Base-by-base conservation (phyloP, 2,113 vertebrate genomes). In the Odocoileus hemionus region DNA sequence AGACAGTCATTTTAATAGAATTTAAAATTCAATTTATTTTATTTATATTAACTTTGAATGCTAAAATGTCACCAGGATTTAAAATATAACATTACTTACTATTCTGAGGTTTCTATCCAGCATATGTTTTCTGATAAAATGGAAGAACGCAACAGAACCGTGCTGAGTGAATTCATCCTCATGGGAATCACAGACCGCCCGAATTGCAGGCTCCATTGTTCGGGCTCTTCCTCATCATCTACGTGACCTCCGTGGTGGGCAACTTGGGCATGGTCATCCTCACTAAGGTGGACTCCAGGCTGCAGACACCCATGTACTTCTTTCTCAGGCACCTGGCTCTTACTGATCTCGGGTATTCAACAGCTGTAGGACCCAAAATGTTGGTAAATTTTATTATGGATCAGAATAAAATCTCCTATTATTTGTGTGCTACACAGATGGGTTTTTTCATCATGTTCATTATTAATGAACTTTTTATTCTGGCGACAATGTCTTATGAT, bases 261-360 rank as follows among this genome's bases (percentile, higher is more conserved):
- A 97, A 95, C 15, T 2, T 95, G 52, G 95, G 95, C 45, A 82
- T 97, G 97, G 43, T 95, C 21, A 9, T 91, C 43, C 90, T 97
- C 14, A 95, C 95, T 7, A 79, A 84, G 25, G 1, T 85, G 12
- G 96, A 97, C 21, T 2, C 36, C 57, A 92, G 85, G 5, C 78
- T 98, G 0, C 92, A 97, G 33, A 96, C 86, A 0, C 94, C 98
- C 45, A 97, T 98, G 96, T 97, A 97, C 11, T 97, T 98, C 93
- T 97, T 97, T 4, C 94, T 97, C 15, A 76, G 64, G 17, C 64
- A 70, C 64, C 64, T 70, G n/a, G 64, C 64, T 70, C 36, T 74
- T 39, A 74, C 36, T 74, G 70, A 74, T 74, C 70, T 74, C 1
- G 70, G 70, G 39, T 98, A 98, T 64, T 97, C 97, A 16, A 97